These are phyloP conservation scores for Nysson spinosus DNA, from an alignment of 2,888 invertebrate species.

Conservation along the genomic window DNA sequence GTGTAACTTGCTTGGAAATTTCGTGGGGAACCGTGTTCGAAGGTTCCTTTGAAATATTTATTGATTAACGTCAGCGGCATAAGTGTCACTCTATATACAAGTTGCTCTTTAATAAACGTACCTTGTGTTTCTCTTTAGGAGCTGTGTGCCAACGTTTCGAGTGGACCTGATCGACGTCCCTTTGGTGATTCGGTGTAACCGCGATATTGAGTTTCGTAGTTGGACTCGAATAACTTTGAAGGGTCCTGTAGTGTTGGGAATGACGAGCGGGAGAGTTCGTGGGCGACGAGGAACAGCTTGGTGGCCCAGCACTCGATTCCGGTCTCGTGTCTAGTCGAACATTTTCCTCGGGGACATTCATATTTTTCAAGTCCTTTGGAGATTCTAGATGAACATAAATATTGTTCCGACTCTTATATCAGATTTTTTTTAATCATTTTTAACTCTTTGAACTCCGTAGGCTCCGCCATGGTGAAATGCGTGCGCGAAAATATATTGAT, in stretches of 20 bases:
- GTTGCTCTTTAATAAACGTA: constrained; percentile 56
- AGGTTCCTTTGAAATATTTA: too few species aligned
- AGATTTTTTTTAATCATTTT: too few species aligned
- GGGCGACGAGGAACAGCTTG: constrained; percentile 67
- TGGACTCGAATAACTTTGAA: constrained; percentile 68
- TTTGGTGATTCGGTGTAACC: constrained; percentile 71
- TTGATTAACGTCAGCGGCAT: too few species aligned
- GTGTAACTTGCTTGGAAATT: too few species aligned
- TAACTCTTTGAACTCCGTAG: too few species aligned
- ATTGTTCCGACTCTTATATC: too few species aligned
- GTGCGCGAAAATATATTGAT: too few species aligned
- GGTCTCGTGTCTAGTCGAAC: constrained; percentile 64
- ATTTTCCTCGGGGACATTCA: constrained; percentile 52
- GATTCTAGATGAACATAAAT: constrained; percentile 44
- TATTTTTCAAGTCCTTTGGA: constrained; percentile 54
- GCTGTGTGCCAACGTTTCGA: constrained; percentile 81
- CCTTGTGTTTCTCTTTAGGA: constrained; percentile 81
- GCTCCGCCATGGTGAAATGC: too few species aligned
- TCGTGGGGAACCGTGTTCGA: too few species aligned
- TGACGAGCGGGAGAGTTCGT: constrained; percentile 69
- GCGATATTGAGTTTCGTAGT: constrained; percentile 73
- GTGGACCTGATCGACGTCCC: constrained; percentile 77
- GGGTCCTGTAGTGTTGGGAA: constrained; percentile 71
- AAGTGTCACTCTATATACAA: neutral
- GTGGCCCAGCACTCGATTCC: constrained; percentile 59